Base-by-base conservation (phyloP, 2,888 invertebrate genomes). In the Thalpophila matura region DNA sequence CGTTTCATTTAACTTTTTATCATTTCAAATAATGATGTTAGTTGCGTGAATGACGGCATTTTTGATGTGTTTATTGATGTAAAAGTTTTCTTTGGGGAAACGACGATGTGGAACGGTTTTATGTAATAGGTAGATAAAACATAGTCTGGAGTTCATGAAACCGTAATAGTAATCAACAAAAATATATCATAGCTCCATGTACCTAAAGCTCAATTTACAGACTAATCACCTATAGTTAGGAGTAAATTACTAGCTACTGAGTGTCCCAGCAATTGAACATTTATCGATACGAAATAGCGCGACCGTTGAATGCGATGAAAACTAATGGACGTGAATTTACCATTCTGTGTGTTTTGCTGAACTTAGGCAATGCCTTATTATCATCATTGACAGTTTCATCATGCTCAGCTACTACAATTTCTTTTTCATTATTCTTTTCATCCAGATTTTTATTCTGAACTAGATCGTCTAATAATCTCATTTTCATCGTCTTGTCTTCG, bases 1-100 rank as follows among this genome's bases (percentile, higher is more conserved):
- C 24, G 27, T 54, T 29, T 14, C 18, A 31, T 57, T 16, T 42
- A 50, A 46, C 53, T 54, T 59, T 43, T 59, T 35, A 43, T 18
- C 26, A 20, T 46, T n/a, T 12, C n/a, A 12, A 24, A 27, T 35
- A 6, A 9, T n/a, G 12, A 58, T 49, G 5, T 50, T 40, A 37
- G 54, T 67, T 33, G 10, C 29, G n/a, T 38, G 4, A 65, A 37
- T 53, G 3, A 18, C 9, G 3, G 14, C 0, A 20, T 51, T 51
- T 35, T 35, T 35, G 7, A 14, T 14, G 22, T 20, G 35, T 27
- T 37, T n/a, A 29, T 40, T 40, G n/a, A 12, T n/a, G 18, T 29
- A 6, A 18, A n/a, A n/a, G n/a, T n/a, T n/a, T n/a, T n/a, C n/a
- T n/a, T n/a, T n/a, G n/a, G n/a, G n/a, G n/a, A n/a, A n/a, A n/a